Base-by-base conservation (phyloP, 2,797 vertebrate genomes). In the Sebastes hubbsi region DNA sequence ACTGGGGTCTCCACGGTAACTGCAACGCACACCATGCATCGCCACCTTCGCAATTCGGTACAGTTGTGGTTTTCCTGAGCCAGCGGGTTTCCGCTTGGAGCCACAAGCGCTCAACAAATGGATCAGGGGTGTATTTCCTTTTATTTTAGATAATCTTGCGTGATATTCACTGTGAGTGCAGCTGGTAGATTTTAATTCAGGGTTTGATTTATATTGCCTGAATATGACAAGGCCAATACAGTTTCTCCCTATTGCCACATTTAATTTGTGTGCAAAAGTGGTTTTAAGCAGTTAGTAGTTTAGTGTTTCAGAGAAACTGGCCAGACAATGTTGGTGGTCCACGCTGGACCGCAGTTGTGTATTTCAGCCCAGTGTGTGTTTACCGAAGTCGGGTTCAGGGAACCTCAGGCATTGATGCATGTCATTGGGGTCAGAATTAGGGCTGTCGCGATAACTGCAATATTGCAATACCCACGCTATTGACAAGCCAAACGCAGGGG, bases 1-100 rank as follows among this genome's bases (percentile, higher is more conserved):
- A 63, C 60, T 8, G 74, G 75, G 85, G 82, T 88, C 80, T 87
- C 85, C 79, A 65, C 34, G 3, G 65, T 68, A 60, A 89, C 87
- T 60, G 66, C 42, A 68, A 22, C 13, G 18, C 62, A 61, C 63
- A 60, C n/a, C 61, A 16, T 69, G 63, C 46, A n/a, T 61, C 3
- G 24, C 42, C 73, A 16, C 2, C 13, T 13, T 55, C 18, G 60
- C 10, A 38, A 46, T 59, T 1, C 42, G 70, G 46, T 49, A 46
- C 8, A 22, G 34, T 20, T 73, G 65, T 61, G 7, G n/a, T 38
- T 80, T 80, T 77, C n/a, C 42, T 29, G 24, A 61, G 8, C 46
- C 27, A 27, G 24, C 24, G 64, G 59, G 59, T 61, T 73, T 49
- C 30, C 25, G 22, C 6, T 60, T 11, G 14, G 54, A 77, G 34